Conservation (phyloP, 2,113 vertebrate genomes). For the Accipiter virgatus region DNA sequence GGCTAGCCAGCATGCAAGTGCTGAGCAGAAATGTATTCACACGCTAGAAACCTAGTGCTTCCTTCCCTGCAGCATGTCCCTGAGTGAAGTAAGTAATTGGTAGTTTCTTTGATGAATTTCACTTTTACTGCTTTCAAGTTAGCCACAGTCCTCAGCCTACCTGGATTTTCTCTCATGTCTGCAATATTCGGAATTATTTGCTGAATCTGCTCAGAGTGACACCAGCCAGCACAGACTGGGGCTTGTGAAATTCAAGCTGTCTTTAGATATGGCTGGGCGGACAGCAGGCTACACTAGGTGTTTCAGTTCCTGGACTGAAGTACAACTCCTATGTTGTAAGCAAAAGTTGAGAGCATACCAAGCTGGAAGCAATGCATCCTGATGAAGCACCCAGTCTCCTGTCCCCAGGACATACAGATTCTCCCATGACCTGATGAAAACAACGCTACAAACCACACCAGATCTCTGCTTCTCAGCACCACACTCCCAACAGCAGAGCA, state of each 20-base stretch:
- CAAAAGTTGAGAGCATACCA: neutral
- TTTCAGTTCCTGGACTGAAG: neutral
- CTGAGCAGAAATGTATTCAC: neutral
- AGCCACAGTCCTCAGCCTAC: neutral
- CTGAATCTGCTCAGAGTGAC: neutral
- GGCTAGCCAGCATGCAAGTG: neutral
- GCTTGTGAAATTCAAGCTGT: neutral
- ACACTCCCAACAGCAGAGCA: neutral
- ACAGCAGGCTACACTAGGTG: neutral
- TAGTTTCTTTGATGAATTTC: neutral
- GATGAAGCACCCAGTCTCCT: neutral
- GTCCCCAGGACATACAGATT: neutral
- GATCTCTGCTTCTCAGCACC: neutral
- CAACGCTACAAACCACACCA: neutral
- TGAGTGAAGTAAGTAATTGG: neutral
- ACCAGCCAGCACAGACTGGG: neutral
- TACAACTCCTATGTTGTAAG: neutral
- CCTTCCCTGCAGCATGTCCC: neutral
- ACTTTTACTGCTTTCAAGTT: constrained; percentile 21
- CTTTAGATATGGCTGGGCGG: rapidly evolving
- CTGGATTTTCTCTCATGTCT: neutral
- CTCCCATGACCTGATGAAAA: neutral
- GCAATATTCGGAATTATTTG: neutral
- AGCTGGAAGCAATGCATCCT: neutral
- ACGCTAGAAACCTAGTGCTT: neutral